phyloP scores from a whole-genome alignment of 2,888 invertebrate species.

The Petrolisthes cinctipes region DNA sequence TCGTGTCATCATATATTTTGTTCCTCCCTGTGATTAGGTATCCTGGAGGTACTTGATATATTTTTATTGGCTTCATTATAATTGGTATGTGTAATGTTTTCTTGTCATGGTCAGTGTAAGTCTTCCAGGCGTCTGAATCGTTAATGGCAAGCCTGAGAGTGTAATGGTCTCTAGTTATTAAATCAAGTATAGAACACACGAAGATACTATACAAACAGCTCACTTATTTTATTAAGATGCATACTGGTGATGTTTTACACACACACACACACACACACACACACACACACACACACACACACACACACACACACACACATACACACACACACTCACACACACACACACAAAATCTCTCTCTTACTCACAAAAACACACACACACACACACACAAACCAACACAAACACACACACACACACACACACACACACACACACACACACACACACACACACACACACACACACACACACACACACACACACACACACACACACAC shows the following conservation, averaged over 20 bases:
- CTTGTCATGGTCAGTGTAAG: no score
- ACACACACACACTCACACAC: constrained; percentile 25
- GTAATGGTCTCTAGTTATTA: no score
- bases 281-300: neutral
- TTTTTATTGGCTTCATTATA: no score
- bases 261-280: neutral
- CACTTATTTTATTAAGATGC: neutral
- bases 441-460: constrained; percentile 1
- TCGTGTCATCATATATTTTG: no score
- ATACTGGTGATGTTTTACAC: neutral
- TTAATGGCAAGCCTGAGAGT: no score
- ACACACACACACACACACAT: constrained; percentile 1
- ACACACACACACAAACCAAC: no score
- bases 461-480: constrained; percentile 1
- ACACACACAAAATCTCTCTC: constrained; percentile 7
- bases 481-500: neutral
- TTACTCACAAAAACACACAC: constrained; percentile 14
- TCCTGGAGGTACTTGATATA: no score
- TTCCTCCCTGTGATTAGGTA: no score
- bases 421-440: neutral
- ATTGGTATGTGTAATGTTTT: no score
- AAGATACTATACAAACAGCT: neutral
- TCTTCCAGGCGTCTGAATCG: no score
- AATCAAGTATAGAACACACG: no score
- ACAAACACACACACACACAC: neutral